phyloP scores from a whole-genome alignment of 2,797 vertebrate species.

The Sciurus vulgaris region DNA sequence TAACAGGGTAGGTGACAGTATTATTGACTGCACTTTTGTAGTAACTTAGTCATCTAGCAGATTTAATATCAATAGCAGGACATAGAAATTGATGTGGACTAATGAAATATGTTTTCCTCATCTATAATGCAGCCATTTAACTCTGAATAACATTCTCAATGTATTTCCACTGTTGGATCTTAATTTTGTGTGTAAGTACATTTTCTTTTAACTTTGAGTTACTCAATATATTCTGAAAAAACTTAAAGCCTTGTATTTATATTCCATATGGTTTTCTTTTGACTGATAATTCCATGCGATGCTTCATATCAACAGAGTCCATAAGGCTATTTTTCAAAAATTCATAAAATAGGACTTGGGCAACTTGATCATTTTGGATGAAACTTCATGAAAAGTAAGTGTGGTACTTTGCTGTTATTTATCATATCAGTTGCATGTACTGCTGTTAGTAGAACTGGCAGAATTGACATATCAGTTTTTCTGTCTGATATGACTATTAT shows the following conservation, averaged over 20 bases:
- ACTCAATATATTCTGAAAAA: background rate
- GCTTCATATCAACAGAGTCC: background rate
- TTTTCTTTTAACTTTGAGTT: background rate
- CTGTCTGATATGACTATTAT: background rate
- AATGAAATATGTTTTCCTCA: too few species aligned
- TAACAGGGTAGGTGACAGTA: rapidly evolving
- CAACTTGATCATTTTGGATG: background rate
- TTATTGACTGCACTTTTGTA: rapidly evolving
- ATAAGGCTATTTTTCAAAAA: background rate
- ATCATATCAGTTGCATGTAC: background rate
- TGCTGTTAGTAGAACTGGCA: background rate
- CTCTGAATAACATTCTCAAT: background rate
- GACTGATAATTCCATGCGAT: background rate
- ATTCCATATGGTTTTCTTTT: background rate
- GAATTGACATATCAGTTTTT: background rate
- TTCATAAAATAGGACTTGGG: background rate
- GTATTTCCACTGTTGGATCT: background rate
- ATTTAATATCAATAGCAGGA: rapidly evolving
- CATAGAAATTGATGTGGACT: rapidly evolving
- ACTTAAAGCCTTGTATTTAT: background rate
- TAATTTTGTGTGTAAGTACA: background rate
- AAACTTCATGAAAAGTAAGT: background rate
- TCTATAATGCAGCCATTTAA: rapidly evolving
- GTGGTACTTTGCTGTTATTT: background rate
- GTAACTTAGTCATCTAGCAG: background rate